Evolutionary conservation across 2,888 invertebrate genomes (phyloP).

Genomic region (Drosophila dives): DNA sequence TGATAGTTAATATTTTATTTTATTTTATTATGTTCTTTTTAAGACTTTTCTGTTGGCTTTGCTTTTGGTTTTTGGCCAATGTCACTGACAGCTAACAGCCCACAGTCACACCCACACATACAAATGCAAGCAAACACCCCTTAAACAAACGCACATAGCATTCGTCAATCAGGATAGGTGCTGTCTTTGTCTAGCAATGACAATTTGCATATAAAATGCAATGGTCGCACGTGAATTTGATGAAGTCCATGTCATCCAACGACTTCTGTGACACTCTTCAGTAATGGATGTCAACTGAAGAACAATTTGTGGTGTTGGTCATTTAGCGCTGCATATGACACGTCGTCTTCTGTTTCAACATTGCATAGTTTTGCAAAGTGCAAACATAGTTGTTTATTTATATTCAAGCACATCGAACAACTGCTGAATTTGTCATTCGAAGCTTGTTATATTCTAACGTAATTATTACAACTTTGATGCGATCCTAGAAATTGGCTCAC

Average conservation of each 20-base stretch:
- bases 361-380: slow-evolving; percentile 2
- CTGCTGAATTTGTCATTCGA: slow-evolving; percentile 2
- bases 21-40: slow-evolving; percentile 5
- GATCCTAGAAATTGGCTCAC: neutral
- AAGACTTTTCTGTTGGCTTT: slow-evolving; percentile 52
- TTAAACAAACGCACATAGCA: neutral
- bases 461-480: neutral
- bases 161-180: slow-evolving; percentile 12
- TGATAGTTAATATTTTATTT: slow-evolving; percentile 48
- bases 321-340: slow-evolving; percentile 4
- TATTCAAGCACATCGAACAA: neutral
- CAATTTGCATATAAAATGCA: slow-evolving; percentile 62
- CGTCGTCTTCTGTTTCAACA: neutral
- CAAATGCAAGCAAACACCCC: slow-evolving; percentile 4
- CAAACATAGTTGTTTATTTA: neutral
- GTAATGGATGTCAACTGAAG: slow-evolving; percentile 10
- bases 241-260: slow-evolving; percentile 34
- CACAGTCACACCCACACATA: slow-evolving; percentile 13
- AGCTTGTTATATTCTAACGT: neutral
- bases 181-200: slow-evolving; percentile 18
- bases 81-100: slow-evolving; percentile 56
- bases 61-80: slow-evolving; percentile 68
- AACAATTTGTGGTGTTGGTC: slow-evolving; percentile 9
- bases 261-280: slow-evolving; percentile 1
- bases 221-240: slow-evolving; percentile 50